Evolutionary conservation across 2,113 vertebrate species (phyloP).

Genomic region (Odontophorus gujanensis): DNA sequence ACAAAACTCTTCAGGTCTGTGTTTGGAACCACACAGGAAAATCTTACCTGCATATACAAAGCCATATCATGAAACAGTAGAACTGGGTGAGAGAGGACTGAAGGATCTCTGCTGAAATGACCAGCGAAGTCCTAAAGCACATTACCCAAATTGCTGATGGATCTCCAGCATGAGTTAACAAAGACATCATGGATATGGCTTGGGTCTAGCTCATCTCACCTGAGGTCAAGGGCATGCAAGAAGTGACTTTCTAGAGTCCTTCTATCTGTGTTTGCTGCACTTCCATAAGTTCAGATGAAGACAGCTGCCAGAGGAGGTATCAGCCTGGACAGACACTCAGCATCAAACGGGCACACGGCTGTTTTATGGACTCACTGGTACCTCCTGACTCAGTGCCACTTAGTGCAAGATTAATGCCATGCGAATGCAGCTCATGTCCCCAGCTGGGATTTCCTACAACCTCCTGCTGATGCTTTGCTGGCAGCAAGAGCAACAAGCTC

Average conservation of each 20-base stretch:
- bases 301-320: background rate
- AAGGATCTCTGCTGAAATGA: background rate
- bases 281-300: background rate
- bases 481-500: constrained; percentile 70
- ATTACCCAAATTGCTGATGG: background rate
- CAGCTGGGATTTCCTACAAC: constrained; percentile 69
- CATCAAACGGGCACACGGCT: background rate
- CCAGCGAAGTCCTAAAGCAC: background rate
- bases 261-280: background rate
- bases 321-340: background rate
- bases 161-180: background rate
- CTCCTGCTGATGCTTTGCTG: constrained; percentile 64
- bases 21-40: rapidly evolving
- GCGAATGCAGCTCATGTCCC: background rate
- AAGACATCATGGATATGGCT: rapidly evolving
- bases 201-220: background rate
- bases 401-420: constrained; percentile 7
- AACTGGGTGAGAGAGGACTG: background rate
- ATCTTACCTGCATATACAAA: background rate
- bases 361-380: constrained; percentile 45
- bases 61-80: background rate
- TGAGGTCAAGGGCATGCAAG: background rate
- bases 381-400: constrained; percentile 64
- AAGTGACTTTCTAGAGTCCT: background rate
- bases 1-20: background rate